phyloP scores from a whole-genome alignment of 1,140 invertebrate species.

The Glomeris maerens region DNA sequence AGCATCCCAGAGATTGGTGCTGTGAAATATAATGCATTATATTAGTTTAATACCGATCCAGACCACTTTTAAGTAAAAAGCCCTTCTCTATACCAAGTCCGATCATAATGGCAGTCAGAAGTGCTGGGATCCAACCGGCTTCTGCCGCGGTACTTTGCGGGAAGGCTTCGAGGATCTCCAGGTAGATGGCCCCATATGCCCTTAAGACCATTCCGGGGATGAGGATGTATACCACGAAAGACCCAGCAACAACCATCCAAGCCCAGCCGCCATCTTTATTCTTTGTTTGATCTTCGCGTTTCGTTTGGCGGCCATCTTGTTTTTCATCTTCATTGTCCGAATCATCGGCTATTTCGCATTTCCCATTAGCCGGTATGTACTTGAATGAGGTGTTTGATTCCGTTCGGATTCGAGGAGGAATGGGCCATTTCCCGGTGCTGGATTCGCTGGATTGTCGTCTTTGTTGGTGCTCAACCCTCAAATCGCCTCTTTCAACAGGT shows the following conservation, averaged over 20 bases:
- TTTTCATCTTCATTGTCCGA: too few species aligned
- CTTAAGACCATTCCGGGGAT: conserved; percentile 72
- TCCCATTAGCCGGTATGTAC: too few species aligned
- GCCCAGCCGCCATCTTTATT: conserved; percentile 59
- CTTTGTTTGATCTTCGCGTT: too few species aligned
- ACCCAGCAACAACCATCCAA: conserved; percentile 61
- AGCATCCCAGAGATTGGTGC: conserved; percentile 56
- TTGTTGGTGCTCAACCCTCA: too few species aligned
- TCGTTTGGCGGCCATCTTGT: too few species aligned
- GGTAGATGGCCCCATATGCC: conserved; percentile 66
- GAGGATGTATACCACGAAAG: conserved; percentile 58
- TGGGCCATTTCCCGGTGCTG: too few species aligned
- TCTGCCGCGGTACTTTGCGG: conserved; percentile 47
- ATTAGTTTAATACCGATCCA: neutral
- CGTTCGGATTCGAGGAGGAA: too few species aligned
- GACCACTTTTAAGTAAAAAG: conserved; percentile 3
- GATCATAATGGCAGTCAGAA: conserved; percentile 43
- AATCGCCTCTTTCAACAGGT: too few species aligned
- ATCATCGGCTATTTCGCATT: too few species aligned
- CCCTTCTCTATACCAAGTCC: conserved; percentile 54
- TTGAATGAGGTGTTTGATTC: too few species aligned
- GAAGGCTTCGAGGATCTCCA: conserved; percentile 61
- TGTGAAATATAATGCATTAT: conserved; percentile 26
- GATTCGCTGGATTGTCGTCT: too few species aligned
- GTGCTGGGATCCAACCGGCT: conserved; percentile 59